Evolutionary conservation across 2,113 vertebrate species (phyloP), one percentile per base, ranked within the genome.

Genomic region (Urocitellus parryii): DNA sequence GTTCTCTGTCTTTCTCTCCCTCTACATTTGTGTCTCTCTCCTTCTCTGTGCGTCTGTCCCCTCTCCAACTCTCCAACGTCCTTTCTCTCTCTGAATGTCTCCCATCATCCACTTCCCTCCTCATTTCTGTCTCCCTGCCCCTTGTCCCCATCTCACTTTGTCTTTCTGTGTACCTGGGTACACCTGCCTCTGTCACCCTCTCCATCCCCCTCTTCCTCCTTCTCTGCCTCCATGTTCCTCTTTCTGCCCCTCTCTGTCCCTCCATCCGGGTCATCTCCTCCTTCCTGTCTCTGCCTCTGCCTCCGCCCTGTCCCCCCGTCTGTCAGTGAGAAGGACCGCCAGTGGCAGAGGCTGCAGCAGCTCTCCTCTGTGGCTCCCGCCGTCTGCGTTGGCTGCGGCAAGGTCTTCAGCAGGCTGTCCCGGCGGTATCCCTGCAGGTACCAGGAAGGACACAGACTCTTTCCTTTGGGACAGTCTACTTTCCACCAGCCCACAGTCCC

Each of bases 341-440:
- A 98, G 80, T 99, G 98, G 98, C 98, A 98, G 97, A 98, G 98
- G 94, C 98, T 97, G 0, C 98, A 98, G 93, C 98, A 97, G 68
- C 98, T 98, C 2, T 88, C 98, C 2, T 86, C 88, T 0, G 0
- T 88, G 2, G 12, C 18, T 18, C 78, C 97, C 34, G 97, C 97
- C 10, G n/a, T 98, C 39, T 98, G 98, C 0, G 1, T 74, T 32
- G 42, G 86, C 91, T 99, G 98, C 72, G 90, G 4, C 92, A 98
- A 98, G 95, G 92, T 98, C 94, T 98, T 99, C 79, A 92, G 93
- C 39, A 97, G 98, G 5, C 97, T 98, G 39, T 98, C 98, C 84
- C 98, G 98, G 45, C 91, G 97, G 22, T 98, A 98, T 87, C 97
- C 48, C 9, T 99, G 98, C 98, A 98, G 98, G 98, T 99, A 97